Base-by-base conservation (phyloP, 1,140 invertebrate species). In the Cheumatopsyche charites region DNA sequence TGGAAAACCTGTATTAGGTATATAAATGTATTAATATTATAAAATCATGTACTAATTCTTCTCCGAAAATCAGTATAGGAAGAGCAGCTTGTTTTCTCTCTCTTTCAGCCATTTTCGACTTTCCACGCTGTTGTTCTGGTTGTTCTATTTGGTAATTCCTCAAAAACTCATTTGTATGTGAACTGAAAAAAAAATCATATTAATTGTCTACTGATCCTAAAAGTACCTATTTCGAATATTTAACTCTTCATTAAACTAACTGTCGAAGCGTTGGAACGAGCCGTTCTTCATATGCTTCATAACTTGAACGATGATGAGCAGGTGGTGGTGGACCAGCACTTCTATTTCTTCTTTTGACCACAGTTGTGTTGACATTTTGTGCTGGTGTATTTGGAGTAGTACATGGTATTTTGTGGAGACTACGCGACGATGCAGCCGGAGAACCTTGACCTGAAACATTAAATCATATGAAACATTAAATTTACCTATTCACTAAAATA, bases 1-100 rank as follows among this genome's bases (percentile, higher is more conserved):
- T n/a, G n/a, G n/a, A 36, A 36, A 36, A 36, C 3, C 29, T 36
- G 29, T 4, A 4, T 9, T 4, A 3, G 3, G 3, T 36, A 36
- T 36, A 36, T 4, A 36, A 3, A 36, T 36, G 9, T 36, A 9
- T 36, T 36, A 4, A 36, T 3, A 4, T 4, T 36, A 9, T 36
- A 36, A 4, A 36, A 4, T 36, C 3, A 3, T 36, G 6, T 82
- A 94, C 95, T 83, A 97, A 80, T 55, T 92, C 89, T 80, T 91
- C 90, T 69, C 95, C 95, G 82, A 97, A 97, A 11, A 97, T 92
- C 36, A 94, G 85, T 76, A 97, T 95, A 1, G 94, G 93, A 43
- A 95, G 80, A 0, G 93, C 92, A 9, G 95, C 94, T 82, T 97
- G 94, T 78, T 95, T 92, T 75, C 92, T 90, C 77, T 97, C 95